A percentile compares a stretch with the other conserved stretches of the same genome.
Conservation (phyloP, 2,113 vertebrate genomes). For the Sardina pilchardus region DNA sequence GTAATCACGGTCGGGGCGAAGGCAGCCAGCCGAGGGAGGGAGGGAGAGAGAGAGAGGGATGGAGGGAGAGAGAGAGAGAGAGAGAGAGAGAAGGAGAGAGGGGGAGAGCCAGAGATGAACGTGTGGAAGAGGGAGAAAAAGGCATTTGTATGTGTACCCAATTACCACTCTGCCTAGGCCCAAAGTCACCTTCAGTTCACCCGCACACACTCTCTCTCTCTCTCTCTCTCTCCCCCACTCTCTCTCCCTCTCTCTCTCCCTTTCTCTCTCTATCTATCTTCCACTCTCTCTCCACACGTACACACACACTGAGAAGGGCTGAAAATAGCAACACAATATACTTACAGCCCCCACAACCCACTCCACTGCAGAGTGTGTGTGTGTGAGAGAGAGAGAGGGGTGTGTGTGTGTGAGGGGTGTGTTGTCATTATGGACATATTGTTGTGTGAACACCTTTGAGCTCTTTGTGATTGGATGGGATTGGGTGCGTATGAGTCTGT, state of each 20-base stretch:
- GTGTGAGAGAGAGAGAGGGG: constrained; percentile 30
- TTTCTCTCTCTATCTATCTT: not conserved
- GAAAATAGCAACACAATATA: constrained; percentile 65
- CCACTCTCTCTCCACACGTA: not conserved
- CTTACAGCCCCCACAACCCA: constrained; percentile 48
- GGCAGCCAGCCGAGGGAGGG: constrained; percentile 32
- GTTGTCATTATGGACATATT: not conserved
- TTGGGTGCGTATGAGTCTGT: not conserved
- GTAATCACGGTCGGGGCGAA: constrained; percentile 64
- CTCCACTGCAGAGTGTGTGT: constrained; percentile 33
- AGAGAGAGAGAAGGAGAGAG: constrained; percentile 6
- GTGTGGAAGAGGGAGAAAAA: constrained; percentile 64
- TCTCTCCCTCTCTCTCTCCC: not conserved
- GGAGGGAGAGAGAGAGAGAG: not conserved
- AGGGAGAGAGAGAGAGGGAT: constrained; percentile 20
- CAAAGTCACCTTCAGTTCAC: constrained; percentile 74
- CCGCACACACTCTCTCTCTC: constrained; percentile 1
- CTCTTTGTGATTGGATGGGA: not conserved
- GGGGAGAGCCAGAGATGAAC: constrained; percentile 57
- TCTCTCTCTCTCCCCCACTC: constrained; percentile 22
- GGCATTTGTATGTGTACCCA: constrained; percentile 74
- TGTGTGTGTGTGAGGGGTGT: constrained; percentile 24
- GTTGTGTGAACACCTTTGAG: not conserved
- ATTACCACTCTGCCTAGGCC: constrained; percentile 69
- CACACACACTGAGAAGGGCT: constrained; percentile 54